Percentiles rank a stretch among this genome's conserved stretches.
Evolutionary conservation across 2,797 vertebrate species (phyloP).

Genomic region (Carapus acus): DNA sequence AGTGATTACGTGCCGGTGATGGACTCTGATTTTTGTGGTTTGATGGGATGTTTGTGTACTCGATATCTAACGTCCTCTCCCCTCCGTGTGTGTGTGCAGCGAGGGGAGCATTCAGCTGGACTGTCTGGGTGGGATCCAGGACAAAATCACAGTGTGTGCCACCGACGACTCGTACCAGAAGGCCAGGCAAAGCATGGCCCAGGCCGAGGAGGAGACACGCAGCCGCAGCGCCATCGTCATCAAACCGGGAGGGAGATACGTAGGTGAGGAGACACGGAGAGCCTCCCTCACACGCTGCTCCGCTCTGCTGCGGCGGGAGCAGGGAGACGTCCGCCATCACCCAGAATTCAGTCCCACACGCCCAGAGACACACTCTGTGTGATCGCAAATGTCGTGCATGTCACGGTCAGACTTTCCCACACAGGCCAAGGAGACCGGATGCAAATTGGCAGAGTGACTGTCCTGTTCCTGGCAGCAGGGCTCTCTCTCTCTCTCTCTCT

Average conservation of each 20-base stretch:
- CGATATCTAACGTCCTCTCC: slow-evolving; percentile 8
- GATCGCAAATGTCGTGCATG: no score
- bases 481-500: no score
- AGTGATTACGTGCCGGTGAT: no score
- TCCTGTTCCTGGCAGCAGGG: neutral
- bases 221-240: slow-evolving; percentile 94
- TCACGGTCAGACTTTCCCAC: neutral
- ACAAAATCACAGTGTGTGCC: slow-evolving; percentile 97
- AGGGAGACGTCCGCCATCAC: neutral
- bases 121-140: slow-evolving; percentile 93
- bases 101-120: slow-evolving; percentile 90
- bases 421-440: neutral
- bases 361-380: no score
- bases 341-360: no score
- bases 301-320: no score
- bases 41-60: slow-evolving; percentile 7
- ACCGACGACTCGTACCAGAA: slow-evolving; percentile 98
- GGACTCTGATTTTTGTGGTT: neutral
- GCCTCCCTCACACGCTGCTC: neutral
- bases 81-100: slow-evolving; percentile 67
- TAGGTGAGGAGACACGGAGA: slow-evolving; percentile 74
- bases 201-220: slow-evolving; percentile 93
- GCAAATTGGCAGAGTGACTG: neutral
- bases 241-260: slow-evolving; percentile 87
- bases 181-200: slow-evolving; percentile 93